Percentiles rank a stretch among this genome's conserved stretches.
These are phyloP conservation scores for Papilio dardanus DNA, from an alignment of 1,140 invertebrate species.

Conservation along the genomic window DNA sequence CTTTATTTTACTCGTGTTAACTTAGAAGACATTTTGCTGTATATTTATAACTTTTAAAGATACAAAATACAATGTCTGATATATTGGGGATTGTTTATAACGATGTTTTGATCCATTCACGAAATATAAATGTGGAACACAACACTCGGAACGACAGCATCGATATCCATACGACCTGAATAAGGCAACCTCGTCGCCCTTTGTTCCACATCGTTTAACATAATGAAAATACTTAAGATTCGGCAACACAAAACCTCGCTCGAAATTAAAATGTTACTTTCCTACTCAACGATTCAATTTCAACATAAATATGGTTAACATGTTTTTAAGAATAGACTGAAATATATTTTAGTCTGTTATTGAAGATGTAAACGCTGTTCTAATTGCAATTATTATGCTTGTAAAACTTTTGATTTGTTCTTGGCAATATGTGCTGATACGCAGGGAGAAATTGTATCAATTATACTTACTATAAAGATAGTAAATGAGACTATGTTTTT, in stretches of 20 bases:
- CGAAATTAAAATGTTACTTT: slow-evolving; percentile 30
- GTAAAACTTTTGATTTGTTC: too few relatives aligned
- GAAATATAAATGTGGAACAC: slow-evolving; percentile 62
- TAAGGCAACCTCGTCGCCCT: slow-evolving; percentile 60
- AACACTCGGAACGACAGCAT: slow-evolving; percentile 49
- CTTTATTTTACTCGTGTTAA: too few relatives aligned
- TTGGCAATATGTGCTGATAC: too few relatives aligned
- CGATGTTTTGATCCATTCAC: slow-evolving; percentile 36
- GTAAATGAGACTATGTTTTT: too few relatives aligned
- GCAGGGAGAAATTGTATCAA: too few relatives aligned
- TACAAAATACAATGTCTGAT: not conserved
- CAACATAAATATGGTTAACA: slow-evolving; percentile 10
- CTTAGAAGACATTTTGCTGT: too few relatives aligned
- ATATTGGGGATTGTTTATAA: not conserved
- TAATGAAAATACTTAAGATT: slow-evolving; percentile 51
- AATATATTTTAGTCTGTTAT: too few relatives aligned
- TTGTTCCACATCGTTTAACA: slow-evolving; percentile 60
- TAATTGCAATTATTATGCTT: too few relatives aligned
- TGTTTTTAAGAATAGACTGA: too few relatives aligned
- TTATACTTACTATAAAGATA: too few relatives aligned
- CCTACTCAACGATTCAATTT: slow-evolving; percentile 10
- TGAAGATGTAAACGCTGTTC: too few relatives aligned
- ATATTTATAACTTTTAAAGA: not conserved
- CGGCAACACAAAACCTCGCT: slow-evolving; percentile 26
- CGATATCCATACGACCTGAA: slow-evolving; percentile 54